Percentiles rank a stretch among this genome's conserved stretches.
phyloP scores from a whole-genome alignment of 2,888 invertebrate genomes.

The Ophion costatus region DNA sequence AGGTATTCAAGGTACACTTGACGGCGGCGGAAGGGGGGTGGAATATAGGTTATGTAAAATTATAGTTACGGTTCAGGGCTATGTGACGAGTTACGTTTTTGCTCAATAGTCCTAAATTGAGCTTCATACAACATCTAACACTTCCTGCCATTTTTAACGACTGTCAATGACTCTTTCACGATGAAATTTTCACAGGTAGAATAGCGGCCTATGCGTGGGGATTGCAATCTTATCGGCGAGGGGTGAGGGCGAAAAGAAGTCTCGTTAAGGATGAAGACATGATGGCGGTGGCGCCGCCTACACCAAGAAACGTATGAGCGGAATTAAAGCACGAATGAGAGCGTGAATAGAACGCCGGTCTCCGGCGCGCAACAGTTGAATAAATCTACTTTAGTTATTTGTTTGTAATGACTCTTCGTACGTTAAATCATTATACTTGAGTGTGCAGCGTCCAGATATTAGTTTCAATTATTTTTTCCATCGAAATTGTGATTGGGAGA shows the following conservation, averaged over 20 bases:
- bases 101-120: slow-evolving; percentile 67
- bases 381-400: no score
- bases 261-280: background rate
- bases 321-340: background rate
- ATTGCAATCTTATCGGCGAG: background rate
- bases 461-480: no score
- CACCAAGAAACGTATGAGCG: background rate
- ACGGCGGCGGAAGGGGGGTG: slow-evolving; percentile 12
- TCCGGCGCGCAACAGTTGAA: no score
- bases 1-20: background rate
- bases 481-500: no score
- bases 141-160: slow-evolving; percentile 72
- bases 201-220: background rate
- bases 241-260: background rate
- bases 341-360: background rate
- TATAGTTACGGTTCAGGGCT: slow-evolving; percentile 71
- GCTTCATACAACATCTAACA: slow-evolving; percentile 67
- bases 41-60: slow-evolving; percentile 66
- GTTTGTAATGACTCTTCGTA: no score
- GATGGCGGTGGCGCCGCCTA: slow-evolving; percentile 11
- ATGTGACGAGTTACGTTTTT: slow-evolving; percentile 66
- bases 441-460: no score
- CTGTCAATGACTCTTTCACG: slow-evolving; percentile 21
- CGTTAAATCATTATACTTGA: no score
- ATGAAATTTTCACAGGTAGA: slow-evolving; percentile 14